These are phyloP conservation scores for Neodiprion lecontei DNA, from an alignment of 1,140 invertebrate species.

Conservation along the genomic window DNA sequence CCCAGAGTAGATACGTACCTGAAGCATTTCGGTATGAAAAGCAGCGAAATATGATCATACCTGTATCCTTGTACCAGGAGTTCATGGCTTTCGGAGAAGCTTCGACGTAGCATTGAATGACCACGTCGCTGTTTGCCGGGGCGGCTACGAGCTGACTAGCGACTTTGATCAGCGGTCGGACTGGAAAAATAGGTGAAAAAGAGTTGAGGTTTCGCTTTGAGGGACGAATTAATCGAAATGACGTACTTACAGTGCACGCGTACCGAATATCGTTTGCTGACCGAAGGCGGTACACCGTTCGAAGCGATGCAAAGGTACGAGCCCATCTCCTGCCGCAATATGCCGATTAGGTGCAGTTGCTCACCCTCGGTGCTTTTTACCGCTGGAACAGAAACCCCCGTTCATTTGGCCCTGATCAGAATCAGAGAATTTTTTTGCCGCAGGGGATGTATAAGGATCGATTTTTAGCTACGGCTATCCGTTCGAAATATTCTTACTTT, in stretches of 20 bases:
- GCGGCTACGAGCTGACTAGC: slow-evolving; percentile 79
- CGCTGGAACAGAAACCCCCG: slow-evolving; percentile 26
- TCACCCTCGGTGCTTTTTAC: slow-evolving; percentile 54
- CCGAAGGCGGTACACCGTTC: slow-evolving; percentile 75
- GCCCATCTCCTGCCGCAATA: slow-evolving; percentile 55
- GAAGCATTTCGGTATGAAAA: too few relatives aligned
- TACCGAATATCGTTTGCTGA: slow-evolving; percentile 72
- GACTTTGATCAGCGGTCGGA: slow-evolving; percentile 79
- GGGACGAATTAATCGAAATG: background rate
- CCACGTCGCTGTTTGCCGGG: slow-evolving; percentile 74
- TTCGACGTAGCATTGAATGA: slow-evolving; percentile 78
- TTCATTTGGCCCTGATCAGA: background rate
- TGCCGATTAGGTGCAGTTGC: slow-evolving; percentile 53
- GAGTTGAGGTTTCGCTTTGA: background rate
- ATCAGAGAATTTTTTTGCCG: slow-evolving; percentile 29
- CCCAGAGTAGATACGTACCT: too few relatives aligned
- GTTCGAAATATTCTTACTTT: slow-evolving; percentile 30
- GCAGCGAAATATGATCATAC: slow-evolving; percentile 53
- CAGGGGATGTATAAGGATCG: background rate
- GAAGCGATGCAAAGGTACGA: slow-evolving; percentile 64
- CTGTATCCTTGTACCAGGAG: slow-evolving; percentile 77
- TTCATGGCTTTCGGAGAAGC: slow-evolving; percentile 81
- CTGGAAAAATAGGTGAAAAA: slow-evolving; percentile 57
- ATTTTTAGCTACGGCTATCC: slow-evolving; percentile 24
- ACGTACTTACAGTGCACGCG: slow-evolving; percentile 72